These are phyloP conservation scores for Prunella fulvescens DNA, from an alignment of 2,113 vertebrate species.

Conservation along the genomic window DNA sequence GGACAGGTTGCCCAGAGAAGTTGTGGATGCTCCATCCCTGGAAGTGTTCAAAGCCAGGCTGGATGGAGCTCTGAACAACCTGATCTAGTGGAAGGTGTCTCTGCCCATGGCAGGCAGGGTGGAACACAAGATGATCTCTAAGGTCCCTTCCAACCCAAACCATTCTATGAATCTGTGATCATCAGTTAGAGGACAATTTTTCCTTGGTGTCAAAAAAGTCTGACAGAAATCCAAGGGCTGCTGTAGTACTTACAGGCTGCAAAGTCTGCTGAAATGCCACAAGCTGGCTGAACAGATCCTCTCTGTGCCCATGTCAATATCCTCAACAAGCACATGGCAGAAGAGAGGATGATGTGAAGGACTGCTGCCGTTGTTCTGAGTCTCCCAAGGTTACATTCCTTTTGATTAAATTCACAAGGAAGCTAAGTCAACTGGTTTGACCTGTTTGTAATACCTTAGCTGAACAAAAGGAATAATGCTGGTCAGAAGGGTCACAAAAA, in stretches of 20 bases:
- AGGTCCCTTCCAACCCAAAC: not conserved
- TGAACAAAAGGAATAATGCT: not conserved
- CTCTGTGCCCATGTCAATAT: not conserved
- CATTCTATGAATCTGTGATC: not conserved
- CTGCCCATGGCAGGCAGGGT: not conserved
- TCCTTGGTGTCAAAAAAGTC: not conserved
- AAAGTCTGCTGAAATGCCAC: not conserved
- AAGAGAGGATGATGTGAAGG: not conserved
- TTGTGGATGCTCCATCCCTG: not conserved
- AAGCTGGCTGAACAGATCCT: not conserved
- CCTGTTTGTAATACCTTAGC: not conserved
- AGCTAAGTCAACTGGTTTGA: not conserved
- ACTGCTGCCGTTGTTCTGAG: not conserved
- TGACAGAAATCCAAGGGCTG: not conserved
- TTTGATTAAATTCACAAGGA: not conserved
- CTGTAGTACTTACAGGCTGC: not conserved
- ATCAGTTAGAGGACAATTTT: not conserved
- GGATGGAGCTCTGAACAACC: not conserved
- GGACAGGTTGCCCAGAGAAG: not conserved
- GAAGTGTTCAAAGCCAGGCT: not conserved
- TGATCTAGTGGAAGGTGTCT: not conserved
- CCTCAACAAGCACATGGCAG: rapidly evolving
- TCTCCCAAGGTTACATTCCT: not conserved
- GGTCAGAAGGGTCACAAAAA: not conserved
- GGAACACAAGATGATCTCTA: not conserved